These are phyloP conservation scores for Notolabrus celidotus DNA, from an alignment of 2,797 vertebrate species.

Conservation along the genomic window DNA sequence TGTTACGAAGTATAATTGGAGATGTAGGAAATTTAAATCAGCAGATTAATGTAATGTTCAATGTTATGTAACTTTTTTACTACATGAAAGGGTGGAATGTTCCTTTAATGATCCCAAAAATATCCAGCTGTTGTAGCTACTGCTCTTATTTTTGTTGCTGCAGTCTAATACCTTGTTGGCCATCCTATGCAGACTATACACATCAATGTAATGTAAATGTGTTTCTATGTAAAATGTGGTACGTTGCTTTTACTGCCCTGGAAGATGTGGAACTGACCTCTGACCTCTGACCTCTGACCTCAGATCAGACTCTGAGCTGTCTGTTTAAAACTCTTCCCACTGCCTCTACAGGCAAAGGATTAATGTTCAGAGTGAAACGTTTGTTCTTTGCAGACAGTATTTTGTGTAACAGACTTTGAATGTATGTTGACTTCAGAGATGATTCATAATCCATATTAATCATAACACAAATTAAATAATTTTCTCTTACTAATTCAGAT, in stretches of 20 bases:
- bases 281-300: slow-evolving; percentile 12
- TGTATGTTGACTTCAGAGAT: slow-evolving; percentile 4
- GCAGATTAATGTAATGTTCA: not conserved
- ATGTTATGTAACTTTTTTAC: not conserved
- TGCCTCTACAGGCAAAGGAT: not conserved
- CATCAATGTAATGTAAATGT: not conserved
- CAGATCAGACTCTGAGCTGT: slow-evolving; percentile 1
- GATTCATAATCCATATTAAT: slow-evolving; percentile 1
- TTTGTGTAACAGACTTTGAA: not conserved
- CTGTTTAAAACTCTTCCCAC: not conserved
- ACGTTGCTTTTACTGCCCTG: not conserved
- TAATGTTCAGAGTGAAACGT: not conserved
- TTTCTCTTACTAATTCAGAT: not conserved
- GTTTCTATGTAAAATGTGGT: slow-evolving; percentile 6
- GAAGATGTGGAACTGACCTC: not conserved
- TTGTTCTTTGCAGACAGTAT: not conserved
- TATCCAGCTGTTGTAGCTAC: not conserved
- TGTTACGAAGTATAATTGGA: not conserved
- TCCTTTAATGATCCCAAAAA: slow-evolving; percentile 8
- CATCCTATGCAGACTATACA: slow-evolving; percentile 58
- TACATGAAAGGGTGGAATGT: slow-evolving; percentile 14
- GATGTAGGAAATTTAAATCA: not conserved
- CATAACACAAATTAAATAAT: not conserved
- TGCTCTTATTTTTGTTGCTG: slow-evolving; percentile 5
- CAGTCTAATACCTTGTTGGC: slow-evolving; percentile 5